Evolutionary conservation across 2,113 vertebrate species (phyloP).

Genomic region (Cebidichthys violaceus): DNA sequence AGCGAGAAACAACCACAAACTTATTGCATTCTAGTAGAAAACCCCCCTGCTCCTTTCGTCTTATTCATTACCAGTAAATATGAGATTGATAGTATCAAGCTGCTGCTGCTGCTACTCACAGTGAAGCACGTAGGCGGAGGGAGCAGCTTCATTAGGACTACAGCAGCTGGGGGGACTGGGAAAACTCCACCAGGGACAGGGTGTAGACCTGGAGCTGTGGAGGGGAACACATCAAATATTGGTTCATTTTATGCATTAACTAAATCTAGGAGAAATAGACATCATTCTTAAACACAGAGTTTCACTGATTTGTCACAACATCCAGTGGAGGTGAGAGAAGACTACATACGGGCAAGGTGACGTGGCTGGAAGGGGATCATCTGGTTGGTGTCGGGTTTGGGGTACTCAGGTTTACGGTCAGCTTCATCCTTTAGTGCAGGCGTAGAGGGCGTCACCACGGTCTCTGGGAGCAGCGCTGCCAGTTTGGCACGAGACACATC

Average conservation of each 20-base stretch:
- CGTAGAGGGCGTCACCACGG: conserved; percentile 92
- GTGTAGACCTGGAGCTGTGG: conserved; percentile 94
- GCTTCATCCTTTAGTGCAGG: conserved; percentile 94
- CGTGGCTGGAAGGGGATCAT: conserved; percentile 99
- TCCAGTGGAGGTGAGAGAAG: not conserved
- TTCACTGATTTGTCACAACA: not conserved
- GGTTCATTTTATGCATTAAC: not conserved
- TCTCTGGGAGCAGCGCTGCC: conserved; percentile 92
- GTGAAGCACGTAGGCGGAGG: conserved; percentile 96
- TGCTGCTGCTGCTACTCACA: conserved; percentile 82
- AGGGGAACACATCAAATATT: conserved; percentile 29
- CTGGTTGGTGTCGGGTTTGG: conserved; percentile 97
- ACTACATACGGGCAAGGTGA: conserved; percentile 93
- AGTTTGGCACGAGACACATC: conserved; percentile 97
- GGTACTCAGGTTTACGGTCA: conserved; percentile 97
- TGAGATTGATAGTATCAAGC: conserved; percentile 11
- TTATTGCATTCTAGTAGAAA: conserved; percentile 1
- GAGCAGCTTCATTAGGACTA: conserved; percentile 97
- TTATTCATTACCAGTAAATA: conserved; percentile 7
- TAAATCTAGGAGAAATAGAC: not conserved
- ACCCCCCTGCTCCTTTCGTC: not conserved
- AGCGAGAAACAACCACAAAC: conserved; percentile 42
- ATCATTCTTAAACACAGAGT: not conserved
- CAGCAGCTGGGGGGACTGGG: conserved; percentile 95
- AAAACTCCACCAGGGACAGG: conserved; percentile 98